Percentiles rank a stretch among this genome's conserved stretches.
Conservation (phyloP, 2,797 vertebrate genomes). For the Nasua narica region DNA sequence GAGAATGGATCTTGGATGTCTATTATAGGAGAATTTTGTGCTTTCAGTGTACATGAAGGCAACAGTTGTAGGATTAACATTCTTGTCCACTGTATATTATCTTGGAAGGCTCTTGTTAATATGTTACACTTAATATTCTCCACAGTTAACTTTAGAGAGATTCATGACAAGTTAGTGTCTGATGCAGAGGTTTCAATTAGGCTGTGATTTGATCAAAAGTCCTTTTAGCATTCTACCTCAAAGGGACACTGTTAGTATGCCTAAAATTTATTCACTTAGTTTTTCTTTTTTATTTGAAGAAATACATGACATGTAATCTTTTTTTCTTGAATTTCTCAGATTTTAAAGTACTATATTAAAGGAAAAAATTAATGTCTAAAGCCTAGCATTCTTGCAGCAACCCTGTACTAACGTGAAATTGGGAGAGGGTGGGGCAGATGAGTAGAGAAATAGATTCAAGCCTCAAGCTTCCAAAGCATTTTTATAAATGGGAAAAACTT, state of each 20-base stretch:
- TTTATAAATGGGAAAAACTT: conserved; percentile 85
- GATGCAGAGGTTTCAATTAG: conserved; percentile 75
- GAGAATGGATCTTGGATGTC: conserved; percentile 81
- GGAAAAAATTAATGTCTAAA: conserved; percentile 72
- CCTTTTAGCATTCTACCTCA: conserved; percentile 85
- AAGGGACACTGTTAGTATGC: conserved; percentile 78
- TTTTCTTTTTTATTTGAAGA: conserved; percentile 76
- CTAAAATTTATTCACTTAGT: conserved; percentile 78
- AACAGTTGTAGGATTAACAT: conserved; percentile 78
- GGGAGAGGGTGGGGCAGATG: conserved; percentile 76
- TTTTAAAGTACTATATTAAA: conserved; percentile 76
- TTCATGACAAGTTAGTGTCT: conserved; percentile 73
- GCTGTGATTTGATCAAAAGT: conserved; percentile 79
- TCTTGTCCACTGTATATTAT: conserved; percentile 82
- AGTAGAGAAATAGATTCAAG: conserved; percentile 75
- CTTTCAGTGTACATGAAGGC: conserved; percentile 78
- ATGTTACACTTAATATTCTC: conserved; percentile 78
- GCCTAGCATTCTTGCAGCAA: conserved; percentile 76
- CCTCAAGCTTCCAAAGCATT: conserved; percentile 86
- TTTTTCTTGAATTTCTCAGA: conserved; percentile 67
- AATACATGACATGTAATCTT: conserved; percentile 75
- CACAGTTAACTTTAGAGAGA: conserved; percentile 79
- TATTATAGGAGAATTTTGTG: conserved; percentile 82
- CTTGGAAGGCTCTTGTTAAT: conserved; percentile 79
- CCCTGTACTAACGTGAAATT: conserved; percentile 76